Percentiles rank a stretch among this genome's conserved stretches.
Conservation (phyloP, 2,113 vertebrate species). For the Hydrochoerus hydrochaeris region DNA sequence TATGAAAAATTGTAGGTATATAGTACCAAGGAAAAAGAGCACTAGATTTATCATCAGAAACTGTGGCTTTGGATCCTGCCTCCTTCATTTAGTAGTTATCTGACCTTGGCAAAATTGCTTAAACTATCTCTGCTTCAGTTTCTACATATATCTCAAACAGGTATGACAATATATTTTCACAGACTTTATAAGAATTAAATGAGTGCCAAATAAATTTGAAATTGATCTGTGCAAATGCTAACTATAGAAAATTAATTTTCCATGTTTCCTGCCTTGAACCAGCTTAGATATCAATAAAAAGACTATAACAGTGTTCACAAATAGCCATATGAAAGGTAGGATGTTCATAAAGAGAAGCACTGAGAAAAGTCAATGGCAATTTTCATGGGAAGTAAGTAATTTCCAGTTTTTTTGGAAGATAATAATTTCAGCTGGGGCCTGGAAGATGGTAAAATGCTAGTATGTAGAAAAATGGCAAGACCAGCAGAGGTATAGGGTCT, state of each 20-base stretch:
- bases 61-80: not conserved
- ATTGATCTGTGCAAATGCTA: not conserved
- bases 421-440: not conserved
- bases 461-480: not conserved
- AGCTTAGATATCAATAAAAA: not conserved
- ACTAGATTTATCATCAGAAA: not conserved
- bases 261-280: not conserved
- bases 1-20: not conserved
- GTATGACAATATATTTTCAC: not conserved
- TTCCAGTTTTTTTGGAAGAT: not conserved
- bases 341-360: not conserved
- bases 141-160: not conserved
- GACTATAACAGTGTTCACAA: slow-evolving; percentile 23
- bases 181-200: not conserved
- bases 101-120: not conserved
- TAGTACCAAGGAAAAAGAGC: not conserved
- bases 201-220: slow-evolving; percentile 34
- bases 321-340: not conserved
- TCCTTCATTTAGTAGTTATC: not conserved
- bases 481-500: not conserved
- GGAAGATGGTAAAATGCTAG: not conserved
- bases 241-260: slow-evolving; percentile 27
- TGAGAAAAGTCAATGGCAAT: not conserved
- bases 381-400: not conserved
- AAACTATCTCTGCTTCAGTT: not conserved